A percentile compares a stretch with the other conserved stretches of the same genome.
Evolutionary conservation across 2,797 vertebrate species (phyloP).

Genomic region (Myotis daubentonii): DNA sequence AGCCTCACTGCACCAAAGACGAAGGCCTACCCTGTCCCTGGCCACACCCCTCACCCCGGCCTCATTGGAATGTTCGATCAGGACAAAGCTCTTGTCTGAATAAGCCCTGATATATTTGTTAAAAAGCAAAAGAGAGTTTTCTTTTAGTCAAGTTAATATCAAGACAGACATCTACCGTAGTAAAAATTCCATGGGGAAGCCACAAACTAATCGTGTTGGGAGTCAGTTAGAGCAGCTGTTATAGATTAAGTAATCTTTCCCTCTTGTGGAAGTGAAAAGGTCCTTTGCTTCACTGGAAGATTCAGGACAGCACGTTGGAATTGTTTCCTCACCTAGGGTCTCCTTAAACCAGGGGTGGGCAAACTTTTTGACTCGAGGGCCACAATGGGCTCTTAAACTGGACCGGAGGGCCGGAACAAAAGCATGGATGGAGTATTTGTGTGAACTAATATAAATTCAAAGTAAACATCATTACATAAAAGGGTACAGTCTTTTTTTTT

Average conservation of each 20-base stretch:
- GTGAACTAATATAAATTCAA: too few relatives aligned
- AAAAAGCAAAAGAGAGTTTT: background rate
- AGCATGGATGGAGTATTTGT: too few relatives aligned
- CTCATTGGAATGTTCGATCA: background rate
- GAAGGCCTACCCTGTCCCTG: background rate
- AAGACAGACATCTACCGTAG: background rate
- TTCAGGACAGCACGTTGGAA: background rate
- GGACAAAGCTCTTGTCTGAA: background rate
- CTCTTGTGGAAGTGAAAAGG: background rate
- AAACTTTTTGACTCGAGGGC: too few relatives aligned
- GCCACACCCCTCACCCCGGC: rapidly evolving
- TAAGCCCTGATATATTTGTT: background rate
- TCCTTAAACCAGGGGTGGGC: too few relatives aligned
- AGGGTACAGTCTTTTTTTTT: too few relatives aligned
- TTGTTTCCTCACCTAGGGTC: background rate
- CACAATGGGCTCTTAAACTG: too few relatives aligned
- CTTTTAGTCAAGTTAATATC: background rate
- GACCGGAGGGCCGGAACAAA: too few relatives aligned
- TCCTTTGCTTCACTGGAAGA: background rate
- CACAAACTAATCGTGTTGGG: background rate
- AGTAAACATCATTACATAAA: too few relatives aligned
- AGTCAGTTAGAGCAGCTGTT: background rate
- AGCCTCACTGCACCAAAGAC: background rate
- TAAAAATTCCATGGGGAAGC: background rate
- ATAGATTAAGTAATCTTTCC: background rate